These are phyloP conservation scores for Drosophila teissieri DNA, from an alignment of 1,140 invertebrate genomes.

Conservation along the genomic window DNA sequence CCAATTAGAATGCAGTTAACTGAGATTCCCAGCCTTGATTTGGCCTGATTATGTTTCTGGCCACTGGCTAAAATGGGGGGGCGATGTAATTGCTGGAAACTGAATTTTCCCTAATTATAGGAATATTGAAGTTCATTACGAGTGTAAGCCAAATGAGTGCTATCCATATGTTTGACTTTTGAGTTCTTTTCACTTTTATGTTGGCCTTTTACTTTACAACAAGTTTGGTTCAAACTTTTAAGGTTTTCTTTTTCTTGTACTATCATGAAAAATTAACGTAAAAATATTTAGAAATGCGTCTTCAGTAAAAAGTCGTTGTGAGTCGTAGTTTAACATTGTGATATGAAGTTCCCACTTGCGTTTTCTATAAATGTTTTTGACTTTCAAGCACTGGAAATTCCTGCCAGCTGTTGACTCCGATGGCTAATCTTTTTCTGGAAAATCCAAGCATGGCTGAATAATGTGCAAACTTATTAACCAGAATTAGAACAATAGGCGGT, in stretches of 20 bases:
- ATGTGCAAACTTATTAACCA: not conserved
- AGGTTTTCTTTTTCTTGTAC: not conserved
- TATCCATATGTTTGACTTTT: not conserved
- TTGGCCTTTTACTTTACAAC: not conserved
- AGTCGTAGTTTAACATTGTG: no score
- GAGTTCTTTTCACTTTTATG: not conserved
- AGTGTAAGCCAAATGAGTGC: not conserved
- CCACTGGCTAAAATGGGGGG: constrained; percentile 5
- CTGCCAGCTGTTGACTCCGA: not conserved
- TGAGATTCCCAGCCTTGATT: not conserved
- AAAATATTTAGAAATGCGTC: not conserved
- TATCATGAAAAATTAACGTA: not conserved
- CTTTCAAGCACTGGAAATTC: no score
- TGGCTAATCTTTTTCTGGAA: not conserved
- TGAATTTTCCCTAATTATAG: not conserved
- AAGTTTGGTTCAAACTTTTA: not conserved
- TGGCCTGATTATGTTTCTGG: constrained; percentile 12
- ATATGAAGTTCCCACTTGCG: no score
- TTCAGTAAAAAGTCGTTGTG: no score
- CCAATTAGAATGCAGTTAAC: constrained; percentile 21
- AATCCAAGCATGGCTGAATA: not conserved
- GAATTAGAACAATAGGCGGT: not conserved
- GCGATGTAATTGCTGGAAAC: not conserved
- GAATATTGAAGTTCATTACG: not conserved
- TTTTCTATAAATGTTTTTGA: no score